Evolutionary conservation across 2,888 invertebrate genomes (phyloP), one percentile per base, ranked within the genome.

Genomic region (Onchidella celtica): DNA sequence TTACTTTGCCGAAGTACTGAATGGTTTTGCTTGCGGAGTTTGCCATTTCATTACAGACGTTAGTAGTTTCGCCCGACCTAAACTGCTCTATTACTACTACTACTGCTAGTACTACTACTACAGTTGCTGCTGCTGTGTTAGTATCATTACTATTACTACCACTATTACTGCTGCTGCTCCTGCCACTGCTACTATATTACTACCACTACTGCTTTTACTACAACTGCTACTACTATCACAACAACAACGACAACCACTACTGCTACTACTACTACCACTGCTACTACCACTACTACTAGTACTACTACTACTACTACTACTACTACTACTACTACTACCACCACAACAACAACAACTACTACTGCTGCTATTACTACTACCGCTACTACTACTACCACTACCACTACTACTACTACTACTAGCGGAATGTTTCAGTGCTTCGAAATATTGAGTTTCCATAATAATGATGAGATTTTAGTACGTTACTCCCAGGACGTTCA

Each of bases 71-170:
- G n/a, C n/a, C n/a, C n/a, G n/a, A n/a, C n/a, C n/a, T n/a, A n/a
- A n/a, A n/a, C n/a, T n/a, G n/a, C n/a, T n/a, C 3, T 69, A 69
- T 38, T 69, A 69, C 69, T 69, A 69, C 69, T 69, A 69, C 69
- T 69, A 69, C 69, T 69, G 36, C 69, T 69, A 69, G 36, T 69
- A 69, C 69, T 69, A 69, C 38, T 69, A 69, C 69, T 36, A 69
- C 69, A n/a, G 27, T 29, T 81, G 68, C 76, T 81, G 66, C 76
- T 76, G 68, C 69, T 76, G 3, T 76, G 57, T 69, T 76, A 68
- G 76, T 76, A 68, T 76, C 57, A 76, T 76, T 76, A 76, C 76
- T 76, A 76, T 57, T 75, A 66, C 81, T 81, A 55, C 81, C 76
- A 68, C 81, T 76, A 55, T 55, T 74, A 65, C 70, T 59, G 1